Percentiles rank a stretch among this genome's conserved stretches.
Evolutionary conservation across 2,113 vertebrate genomes (phyloP).

Genomic region (Corvus cornix): DNA sequence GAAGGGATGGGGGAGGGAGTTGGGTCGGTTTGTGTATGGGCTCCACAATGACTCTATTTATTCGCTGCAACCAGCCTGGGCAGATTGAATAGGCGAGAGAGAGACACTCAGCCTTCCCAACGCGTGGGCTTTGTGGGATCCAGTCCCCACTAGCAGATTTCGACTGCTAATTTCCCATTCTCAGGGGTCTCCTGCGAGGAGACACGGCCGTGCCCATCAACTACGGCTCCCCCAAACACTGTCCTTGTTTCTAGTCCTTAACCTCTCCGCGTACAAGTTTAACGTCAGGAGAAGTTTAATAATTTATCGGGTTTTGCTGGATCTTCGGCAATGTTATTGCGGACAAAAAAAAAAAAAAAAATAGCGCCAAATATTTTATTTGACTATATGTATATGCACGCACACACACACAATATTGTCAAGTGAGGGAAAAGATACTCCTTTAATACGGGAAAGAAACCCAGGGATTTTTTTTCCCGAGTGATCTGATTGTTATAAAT

Average conservation of each 20-base stretch:
- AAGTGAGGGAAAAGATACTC: not conserved
- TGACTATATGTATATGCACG: not conserved
- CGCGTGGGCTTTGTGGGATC: slow-evolving; percentile 63
- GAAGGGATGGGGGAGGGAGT: slow-evolving; percentile 57
- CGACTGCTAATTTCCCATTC: slow-evolving; percentile 31
- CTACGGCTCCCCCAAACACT: not conserved
- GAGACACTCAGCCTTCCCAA: slow-evolving; percentile 55
- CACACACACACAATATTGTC: not conserved
- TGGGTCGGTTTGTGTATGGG: slow-evolving; percentile 54
- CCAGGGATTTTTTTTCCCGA: not conserved
- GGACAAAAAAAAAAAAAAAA: too few relatives aligned
- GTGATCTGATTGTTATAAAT: slow-evolving; percentile 53
- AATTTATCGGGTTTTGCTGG: not conserved
- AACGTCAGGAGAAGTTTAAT: not conserved
- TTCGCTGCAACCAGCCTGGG: slow-evolving; percentile 63
- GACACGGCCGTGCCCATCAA: not conserved
- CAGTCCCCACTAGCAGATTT: slow-evolving; percentile 39
- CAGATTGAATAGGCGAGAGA: slow-evolving; percentile 62
- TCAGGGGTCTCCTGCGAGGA: not conserved
- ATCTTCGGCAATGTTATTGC: not conserved
- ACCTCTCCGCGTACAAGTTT: not conserved
- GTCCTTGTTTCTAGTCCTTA: not conserved
- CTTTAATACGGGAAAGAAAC: not conserved
- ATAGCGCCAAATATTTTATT: not conserved
- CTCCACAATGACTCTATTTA: slow-evolving; percentile 75